phyloP scores from a whole-genome alignment of 2,888 invertebrate genomes.

The Folsomia candida region DNA sequence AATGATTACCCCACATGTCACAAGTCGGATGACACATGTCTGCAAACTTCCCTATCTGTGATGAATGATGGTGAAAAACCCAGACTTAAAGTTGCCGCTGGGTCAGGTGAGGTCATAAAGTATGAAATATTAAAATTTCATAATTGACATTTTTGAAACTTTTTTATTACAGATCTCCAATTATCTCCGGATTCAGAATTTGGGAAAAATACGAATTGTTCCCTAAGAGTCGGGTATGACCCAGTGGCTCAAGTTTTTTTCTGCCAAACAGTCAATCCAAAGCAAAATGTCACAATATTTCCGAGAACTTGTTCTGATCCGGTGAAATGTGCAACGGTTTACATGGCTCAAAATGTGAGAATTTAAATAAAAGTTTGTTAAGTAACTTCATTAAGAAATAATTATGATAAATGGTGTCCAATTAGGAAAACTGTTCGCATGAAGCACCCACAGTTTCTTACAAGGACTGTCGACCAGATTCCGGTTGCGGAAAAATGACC shows the following conservation, averaged over 20 bases:
- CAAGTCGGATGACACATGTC: conserved; percentile 21
- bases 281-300: conserved; percentile 22
- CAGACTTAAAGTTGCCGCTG: conserved; percentile 17
- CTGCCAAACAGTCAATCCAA: conserved; percentile 20
- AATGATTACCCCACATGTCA: conserved; percentile 12
- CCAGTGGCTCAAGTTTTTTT: conserved; percentile 24
- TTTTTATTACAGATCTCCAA: conserved; percentile 8
- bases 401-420: too few relatives aligned
- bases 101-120: conserved; percentile 15
- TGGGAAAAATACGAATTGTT: conserved; percentile 24
- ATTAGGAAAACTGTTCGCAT: background rate
- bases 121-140: background rate
- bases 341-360: conserved; percentile 12
- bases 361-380: conserved; percentile 2
- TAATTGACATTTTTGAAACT: background rate
- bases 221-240: conserved; percentile 26
- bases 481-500: conserved; percentile 26
- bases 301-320: conserved; percentile 25
- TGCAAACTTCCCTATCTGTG: conserved; percentile 30
- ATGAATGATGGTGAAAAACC: background rate
- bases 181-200: conserved; percentile 25
- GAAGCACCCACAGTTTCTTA: conserved; percentile 10
- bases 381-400: too few relatives aligned
- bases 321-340: conserved; percentile 19
- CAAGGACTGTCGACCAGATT: conserved; percentile 16